Conservation (phyloP, 1,140 invertebrate genomes). For the Lasioglossum baleicum region DNA sequence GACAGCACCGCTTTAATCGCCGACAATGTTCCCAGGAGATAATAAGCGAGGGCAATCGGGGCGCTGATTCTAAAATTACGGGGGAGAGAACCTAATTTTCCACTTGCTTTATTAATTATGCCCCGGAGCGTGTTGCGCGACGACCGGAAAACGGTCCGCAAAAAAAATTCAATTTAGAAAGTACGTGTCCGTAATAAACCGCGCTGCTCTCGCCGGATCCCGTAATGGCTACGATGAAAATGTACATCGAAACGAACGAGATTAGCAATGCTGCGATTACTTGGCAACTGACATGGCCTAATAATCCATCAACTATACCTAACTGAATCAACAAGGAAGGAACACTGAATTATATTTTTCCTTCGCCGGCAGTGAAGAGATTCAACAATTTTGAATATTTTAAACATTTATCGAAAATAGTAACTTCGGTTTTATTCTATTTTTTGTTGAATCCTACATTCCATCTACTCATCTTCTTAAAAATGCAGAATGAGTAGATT, state of each 20-base stretch:
- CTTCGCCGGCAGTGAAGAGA: too few species aligned
- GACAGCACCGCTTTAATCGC: conserved; percentile 1
- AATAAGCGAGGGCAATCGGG: conserved; percentile 28
- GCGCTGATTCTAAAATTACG: conserved; percentile 45
- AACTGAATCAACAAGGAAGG: too few species aligned
- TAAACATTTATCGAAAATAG: too few species aligned
- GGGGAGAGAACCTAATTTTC: conserved; percentile 49
- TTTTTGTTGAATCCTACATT: too few species aligned
- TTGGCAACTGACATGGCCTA: not conserved
- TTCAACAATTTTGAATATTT: too few species aligned
- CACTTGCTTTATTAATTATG: conserved; percentile 49
- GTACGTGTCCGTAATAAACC: conserved; percentile 13
- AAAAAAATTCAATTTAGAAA: conserved; percentile 48
- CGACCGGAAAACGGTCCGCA: conserved; percentile 36
- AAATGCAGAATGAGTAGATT: too few species aligned
- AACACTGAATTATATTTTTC: too few species aligned
- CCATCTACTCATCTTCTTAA: too few species aligned
- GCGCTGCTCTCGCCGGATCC: too few species aligned
- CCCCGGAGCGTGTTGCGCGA: conserved; percentile 30
- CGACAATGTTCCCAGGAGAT: conserved; percentile 15
- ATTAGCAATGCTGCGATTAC: not conserved
- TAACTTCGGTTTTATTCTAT: too few species aligned
- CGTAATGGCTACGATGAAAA: not conserved
- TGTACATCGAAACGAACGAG: not conserved
- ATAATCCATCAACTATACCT: too few species aligned